Percentiles rank a stretch among this genome's conserved stretches.
These are phyloP conservation scores for Archegozetes longisetosus DNA, from an alignment of 1,140 invertebrate species.

Conservation along the genomic window DNA sequence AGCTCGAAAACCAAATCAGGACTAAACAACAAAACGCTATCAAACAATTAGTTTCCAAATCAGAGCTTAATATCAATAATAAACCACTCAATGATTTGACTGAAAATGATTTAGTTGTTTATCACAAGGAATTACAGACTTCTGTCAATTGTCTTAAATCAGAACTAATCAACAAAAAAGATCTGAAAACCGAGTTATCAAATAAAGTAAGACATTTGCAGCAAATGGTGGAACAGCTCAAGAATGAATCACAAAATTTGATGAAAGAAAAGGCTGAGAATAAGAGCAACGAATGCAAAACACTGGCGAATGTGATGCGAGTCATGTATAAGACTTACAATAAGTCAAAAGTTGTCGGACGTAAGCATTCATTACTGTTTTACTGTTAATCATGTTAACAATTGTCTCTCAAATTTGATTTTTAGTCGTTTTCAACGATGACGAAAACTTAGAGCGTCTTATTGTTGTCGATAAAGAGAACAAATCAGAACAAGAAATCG, in stretches of 20 bases:
- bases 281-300: not conserved
- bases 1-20: not conserved
- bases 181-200: not conserved
- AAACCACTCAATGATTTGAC: not conserved
- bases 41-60: not conserved
- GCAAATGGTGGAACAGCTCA: not conserved
- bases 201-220: not conserved
- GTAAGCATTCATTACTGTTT: not conserved
- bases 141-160: not conserved
- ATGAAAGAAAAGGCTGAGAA: not conserved
- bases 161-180: not conserved
- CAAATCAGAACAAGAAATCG: not conserved
- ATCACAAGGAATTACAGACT: not conserved
- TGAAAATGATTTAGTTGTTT: not conserved
- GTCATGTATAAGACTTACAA: not conserved
- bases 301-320: not conserved
- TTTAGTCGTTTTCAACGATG: not conserved
- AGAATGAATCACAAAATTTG: not conserved
- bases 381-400: not conserved
- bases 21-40: not conserved
- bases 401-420: not conserved
- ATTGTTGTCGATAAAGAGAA: not conserved
- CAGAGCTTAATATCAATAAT: not conserved
- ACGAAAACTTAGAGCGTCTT: not conserved
- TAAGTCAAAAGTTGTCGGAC: not conserved